A percentile compares a stretch with the other conserved stretches of the same genome.
These are phyloP conservation scores for Delphinus delphis DNA, from an alignment of 2,113 vertebrate genomes.

Conservation along the genomic window DNA sequence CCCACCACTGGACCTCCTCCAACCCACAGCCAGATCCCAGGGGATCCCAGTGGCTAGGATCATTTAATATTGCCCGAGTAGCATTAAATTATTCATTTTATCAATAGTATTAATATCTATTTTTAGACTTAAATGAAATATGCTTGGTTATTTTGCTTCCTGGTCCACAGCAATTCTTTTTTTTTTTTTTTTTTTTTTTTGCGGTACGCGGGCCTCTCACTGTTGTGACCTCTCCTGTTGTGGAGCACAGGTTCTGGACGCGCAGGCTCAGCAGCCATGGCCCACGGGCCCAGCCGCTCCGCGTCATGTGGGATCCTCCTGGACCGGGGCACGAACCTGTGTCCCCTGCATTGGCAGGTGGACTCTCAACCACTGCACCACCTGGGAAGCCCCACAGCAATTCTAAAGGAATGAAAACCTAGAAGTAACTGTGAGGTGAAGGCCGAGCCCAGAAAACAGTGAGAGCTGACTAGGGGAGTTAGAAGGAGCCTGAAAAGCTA, in stretches of 20 bases:
- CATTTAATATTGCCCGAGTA: background rate
- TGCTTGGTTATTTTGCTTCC: background rate
- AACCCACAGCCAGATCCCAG: background rate
- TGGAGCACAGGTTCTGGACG: no score
- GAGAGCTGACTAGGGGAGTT: background rate
- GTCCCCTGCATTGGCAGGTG: no score
- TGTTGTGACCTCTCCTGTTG: no score
- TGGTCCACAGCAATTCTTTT: background rate
- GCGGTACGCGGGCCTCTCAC: no score
- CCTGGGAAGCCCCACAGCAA: background rate
- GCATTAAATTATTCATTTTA: background rate
- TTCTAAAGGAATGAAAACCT: slow-evolving; percentile 33
- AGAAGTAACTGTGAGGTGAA: background rate
- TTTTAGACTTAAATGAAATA: slow-evolving; percentile 18
- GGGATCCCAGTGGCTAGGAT: background rate
- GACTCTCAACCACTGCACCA: no score
- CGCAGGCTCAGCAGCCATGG: no score
- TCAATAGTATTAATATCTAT: background rate
- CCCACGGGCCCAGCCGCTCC: no score
- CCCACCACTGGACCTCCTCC: background rate
- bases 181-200: no score
- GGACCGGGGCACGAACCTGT: no score
- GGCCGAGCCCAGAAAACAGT: background rate
- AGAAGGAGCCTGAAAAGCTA: background rate
- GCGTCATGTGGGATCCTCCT: no score